These are phyloP conservation scores for Oenanthe oenanthe DNA, from an alignment of 2,113 vertebrate genomes.

Conservation along the genomic window DNA sequence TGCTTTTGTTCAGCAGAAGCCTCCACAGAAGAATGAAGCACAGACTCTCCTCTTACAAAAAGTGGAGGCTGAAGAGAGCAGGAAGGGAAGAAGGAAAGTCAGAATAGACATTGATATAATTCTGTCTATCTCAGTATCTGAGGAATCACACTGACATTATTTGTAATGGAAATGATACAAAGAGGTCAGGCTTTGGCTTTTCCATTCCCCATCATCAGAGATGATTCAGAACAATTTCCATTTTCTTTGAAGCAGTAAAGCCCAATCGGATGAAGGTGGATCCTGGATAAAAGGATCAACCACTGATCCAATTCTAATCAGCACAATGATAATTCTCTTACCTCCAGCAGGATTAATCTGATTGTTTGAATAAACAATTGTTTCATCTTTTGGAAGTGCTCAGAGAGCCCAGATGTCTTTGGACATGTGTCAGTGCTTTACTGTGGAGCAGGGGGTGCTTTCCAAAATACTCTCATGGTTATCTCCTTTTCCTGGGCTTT, in stretches of 20 bases:
- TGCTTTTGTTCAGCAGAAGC: conserved; percentile 26
- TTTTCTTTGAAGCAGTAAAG: conserved; percentile 1
- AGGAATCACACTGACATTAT: not conserved
- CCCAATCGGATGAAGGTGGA: not conserved
- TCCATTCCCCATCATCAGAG: not conserved
- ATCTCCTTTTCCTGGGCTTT: not conserved
- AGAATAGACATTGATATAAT: not conserved
- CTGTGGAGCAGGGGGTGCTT: not conserved
- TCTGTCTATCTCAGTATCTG: not conserved
- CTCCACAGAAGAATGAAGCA: not conserved
- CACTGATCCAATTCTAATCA: conserved; percentile 36
- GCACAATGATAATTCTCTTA: conserved; percentile 9
- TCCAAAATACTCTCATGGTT: not conserved
- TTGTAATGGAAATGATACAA: not conserved
- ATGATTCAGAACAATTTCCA: not conserved
- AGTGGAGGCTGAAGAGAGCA: not conserved
- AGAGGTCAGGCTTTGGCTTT: not conserved
- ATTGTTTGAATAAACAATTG: conserved; percentile 21
- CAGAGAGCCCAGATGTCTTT: not conserved
- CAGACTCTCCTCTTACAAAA: not conserved
- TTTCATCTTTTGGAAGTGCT: not conserved
- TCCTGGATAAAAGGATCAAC: conserved; percentile 23
- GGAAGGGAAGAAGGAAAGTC: not conserved
- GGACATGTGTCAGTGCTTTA: not conserved
- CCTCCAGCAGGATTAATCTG: conserved; percentile 13